Base-by-base conservation (phyloP, 37 sponge, comb jelly and placozoan genomes). In the Ianthella basta region DNA sequence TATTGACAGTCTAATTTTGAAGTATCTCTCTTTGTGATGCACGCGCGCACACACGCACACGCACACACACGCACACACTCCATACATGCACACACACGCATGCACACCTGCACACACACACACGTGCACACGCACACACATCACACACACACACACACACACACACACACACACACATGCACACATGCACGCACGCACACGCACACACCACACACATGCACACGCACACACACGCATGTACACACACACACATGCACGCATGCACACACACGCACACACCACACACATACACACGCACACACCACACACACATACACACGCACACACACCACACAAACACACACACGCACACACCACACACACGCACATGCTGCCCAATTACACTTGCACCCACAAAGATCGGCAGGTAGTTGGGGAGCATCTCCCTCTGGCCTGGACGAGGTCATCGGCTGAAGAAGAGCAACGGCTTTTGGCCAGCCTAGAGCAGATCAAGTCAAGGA, bases 351-450 rank as follows among this genome's bases (percentile, higher is more conserved):
- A 72, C 23, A 72, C 50, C 3, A 44, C 23, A 72, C 72, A 72
- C 72, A 72, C 72, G 38, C 23, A 34, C 38, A 72, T 19, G 5
- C 30, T 33, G 34, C 30, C 8, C 32, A n/a, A n/a, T n/a, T n/a
- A n/a, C n/a, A n/a, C n/a, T n/a, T n/a, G n/a, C n/a, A n/a, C n/a
- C n/a, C 29, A 19, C 20, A 40, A 15, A 90, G 97, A 97, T 81
- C 86, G 97, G 0, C 59, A 39, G 8, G 56, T 81, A 16, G 88
- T 85, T 0, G 32, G 91, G 13, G 93, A 97, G 86, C 97, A 97
- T 68, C 86, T 97, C 3, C 89, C 92, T 6, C 57, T 92, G 41
- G 93, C 97, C 32, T 82, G 86, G 81, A 87, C 89, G 16, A 69
- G 67, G 34, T 91, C 91, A 36, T 67, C 84, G 14, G 79, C 57